Evolutionary conservation across 2,113 vertebrate genomes (phyloP).

Genomic region (Phainopepla nitens): DNA sequence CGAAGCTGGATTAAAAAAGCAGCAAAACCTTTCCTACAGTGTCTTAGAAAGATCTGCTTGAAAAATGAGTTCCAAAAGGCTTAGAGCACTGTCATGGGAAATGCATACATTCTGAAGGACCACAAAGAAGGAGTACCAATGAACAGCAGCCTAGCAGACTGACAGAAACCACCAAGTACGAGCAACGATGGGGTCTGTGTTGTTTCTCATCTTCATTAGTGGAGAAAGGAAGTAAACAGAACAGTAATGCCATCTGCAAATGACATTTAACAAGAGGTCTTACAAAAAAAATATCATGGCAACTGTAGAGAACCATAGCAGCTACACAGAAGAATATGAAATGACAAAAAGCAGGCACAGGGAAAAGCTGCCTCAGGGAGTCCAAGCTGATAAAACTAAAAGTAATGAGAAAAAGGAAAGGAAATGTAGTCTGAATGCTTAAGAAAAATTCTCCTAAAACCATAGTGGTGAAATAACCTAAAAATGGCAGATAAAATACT

Average conservation of each 20-base stretch:
- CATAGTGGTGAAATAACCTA: neutral
- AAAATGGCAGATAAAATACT: neutral
- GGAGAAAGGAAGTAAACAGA: neutral
- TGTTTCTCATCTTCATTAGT: slow-evolving; percentile 28
- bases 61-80: neutral
- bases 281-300: neutral
- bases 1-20: neutral
- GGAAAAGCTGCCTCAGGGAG: neutral
- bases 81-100: neutral
- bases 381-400: neutral
- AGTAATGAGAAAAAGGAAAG: neutral
- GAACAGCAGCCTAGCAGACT: neutral
- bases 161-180: neutral
- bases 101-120: neutral
- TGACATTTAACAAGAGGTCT: slow-evolving; percentile 12
- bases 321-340: neutral
- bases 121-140: neutral
- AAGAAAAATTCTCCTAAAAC: neutral
- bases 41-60: slow-evolving; percentile 1
- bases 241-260: slow-evolving; percentile 19
- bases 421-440: neutral
- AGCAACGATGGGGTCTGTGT: neutral
- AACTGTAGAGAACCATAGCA: neutral
- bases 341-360: neutral
- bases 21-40: neutral